Percentiles rank a stretch among this genome's conserved stretches.
phyloP scores from a whole-genome alignment of 2,113 vertebrate species.

The Numida meleagris region DNA sequence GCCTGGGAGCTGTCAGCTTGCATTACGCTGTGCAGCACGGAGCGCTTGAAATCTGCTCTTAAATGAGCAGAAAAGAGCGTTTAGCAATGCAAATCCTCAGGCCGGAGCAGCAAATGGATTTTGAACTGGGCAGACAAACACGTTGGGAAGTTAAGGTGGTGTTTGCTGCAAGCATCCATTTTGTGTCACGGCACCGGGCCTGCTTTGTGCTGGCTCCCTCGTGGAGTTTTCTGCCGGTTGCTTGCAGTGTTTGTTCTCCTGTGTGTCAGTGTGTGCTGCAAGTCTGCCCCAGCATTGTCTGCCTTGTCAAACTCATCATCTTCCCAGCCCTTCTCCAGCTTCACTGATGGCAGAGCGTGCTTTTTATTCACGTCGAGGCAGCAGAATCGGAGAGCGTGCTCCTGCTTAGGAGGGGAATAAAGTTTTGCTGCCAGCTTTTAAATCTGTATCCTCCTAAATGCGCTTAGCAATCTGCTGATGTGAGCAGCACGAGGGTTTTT shows the following conservation, averaged over 20 bases:
- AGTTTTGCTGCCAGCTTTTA: constrained; percentile 12
- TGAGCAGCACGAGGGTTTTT: background rate
- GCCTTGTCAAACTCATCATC: background rate
- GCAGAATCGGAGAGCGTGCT: background rate
- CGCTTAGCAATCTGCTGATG: background rate
- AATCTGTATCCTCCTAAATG: background rate
- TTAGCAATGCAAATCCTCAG: background rate
- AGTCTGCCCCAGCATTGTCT: background rate
- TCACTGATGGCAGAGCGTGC: background rate
- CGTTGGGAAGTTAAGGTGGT: background rate
- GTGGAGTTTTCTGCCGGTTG: background rate
- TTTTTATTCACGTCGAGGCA: background rate
- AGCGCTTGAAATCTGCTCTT: background rate
- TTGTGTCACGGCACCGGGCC: background rate
- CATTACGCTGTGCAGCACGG: background rate
- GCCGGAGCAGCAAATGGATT: background rate
- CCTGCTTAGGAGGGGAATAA: background rate
- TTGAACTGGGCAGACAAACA: background rate
- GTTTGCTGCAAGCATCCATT: background rate
- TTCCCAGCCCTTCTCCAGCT: background rate
- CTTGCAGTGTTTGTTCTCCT: background rate
- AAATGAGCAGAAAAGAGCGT: background rate
- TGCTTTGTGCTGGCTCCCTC: background rate
- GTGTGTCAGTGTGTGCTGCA: rapidly evolving
- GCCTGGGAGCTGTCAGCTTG: background rate